A percentile compares a stretch with the other conserved stretches of the same genome.
Evolutionary conservation across 2,797 vertebrate genomes (phyloP).

Genomic region (Percopsis omiscomaycus): DNA sequence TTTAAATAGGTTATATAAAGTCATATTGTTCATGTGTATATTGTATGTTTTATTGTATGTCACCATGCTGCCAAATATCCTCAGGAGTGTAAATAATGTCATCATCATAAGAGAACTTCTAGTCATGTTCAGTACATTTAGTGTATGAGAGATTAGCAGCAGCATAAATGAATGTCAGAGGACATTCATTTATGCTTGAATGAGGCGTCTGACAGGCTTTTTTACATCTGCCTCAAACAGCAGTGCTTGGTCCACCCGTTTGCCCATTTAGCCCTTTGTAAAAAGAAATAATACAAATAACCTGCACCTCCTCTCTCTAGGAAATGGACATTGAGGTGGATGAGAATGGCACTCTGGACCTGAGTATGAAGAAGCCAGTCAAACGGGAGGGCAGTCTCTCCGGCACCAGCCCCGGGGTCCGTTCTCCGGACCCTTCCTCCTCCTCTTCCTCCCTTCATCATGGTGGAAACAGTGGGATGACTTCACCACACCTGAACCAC

Average conservation of each 20-base stretch:
- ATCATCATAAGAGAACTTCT: too few species aligned
- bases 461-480: constrained; percentile 87
- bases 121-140: too few species aligned
- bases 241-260: not conserved
- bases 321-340: constrained; percentile 94
- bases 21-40: not conserved
- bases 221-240: too few species aligned
- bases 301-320: constrained; percentile 62
- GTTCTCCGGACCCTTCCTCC: constrained; percentile 87
- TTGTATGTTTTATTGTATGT: not conserved
- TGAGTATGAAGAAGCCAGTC: constrained; percentile 97
- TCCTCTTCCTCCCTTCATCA: constrained; percentile 83
- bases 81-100: too few species aligned
- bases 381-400: constrained; percentile 85
- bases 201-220: too few species aligned
- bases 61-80: not conserved
- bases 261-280: too few species aligned
- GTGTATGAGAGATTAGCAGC: too few species aligned
- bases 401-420: constrained; percentile 84
- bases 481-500: constrained; percentile 87
- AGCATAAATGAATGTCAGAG: too few species aligned
- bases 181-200: too few species aligned
- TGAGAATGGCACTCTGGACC: constrained; percentile 95
- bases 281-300: not conserved
- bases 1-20: constrained; percentile 1